phyloP scores from a whole-genome alignment of 2,113 vertebrate genomes.

The Brienomyrus longianalis region DNA sequence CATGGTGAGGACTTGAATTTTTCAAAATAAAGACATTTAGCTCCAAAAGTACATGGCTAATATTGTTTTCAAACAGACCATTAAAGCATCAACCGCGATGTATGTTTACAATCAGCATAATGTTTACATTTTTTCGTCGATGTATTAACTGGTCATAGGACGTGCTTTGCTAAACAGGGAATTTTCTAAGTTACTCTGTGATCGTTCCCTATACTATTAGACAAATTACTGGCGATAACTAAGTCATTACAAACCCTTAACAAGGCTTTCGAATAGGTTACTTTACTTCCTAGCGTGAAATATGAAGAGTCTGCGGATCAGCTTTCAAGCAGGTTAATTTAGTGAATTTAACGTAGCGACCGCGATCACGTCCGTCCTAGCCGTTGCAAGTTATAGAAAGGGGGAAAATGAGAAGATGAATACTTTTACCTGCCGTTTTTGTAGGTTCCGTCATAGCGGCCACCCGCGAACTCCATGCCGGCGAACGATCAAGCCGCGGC shows the following conservation, averaged over 20 bases:
- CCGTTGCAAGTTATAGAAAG: not conserved
- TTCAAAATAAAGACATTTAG: not conserved
- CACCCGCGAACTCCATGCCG: slow-evolving; percentile 66
- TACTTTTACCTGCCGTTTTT: slow-evolving; percentile 63
- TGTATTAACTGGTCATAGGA: not conserved
- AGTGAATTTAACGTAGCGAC: not conserved
- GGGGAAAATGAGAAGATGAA: not conserved
- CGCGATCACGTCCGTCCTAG: not conserved
- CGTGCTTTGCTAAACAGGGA: not conserved
- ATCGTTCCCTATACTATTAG: not conserved
- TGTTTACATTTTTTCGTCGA: not conserved
- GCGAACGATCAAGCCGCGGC: not conserved
- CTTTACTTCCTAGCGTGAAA: not conserved
- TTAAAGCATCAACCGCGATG: not conserved
- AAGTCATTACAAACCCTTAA: not conserved
- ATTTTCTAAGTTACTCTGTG: not conserved
- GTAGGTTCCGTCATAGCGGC: slow-evolving; percentile 59
- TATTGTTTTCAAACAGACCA: not conserved
- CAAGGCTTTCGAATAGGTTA: not conserved
- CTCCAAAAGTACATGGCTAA: not conserved
- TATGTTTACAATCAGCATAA: not conserved
- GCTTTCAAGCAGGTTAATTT: not conserved
- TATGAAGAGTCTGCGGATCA: not conserved
- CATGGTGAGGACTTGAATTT: not conserved
- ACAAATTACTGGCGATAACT: not conserved